Base-by-base conservation (phyloP, 2,888 invertebrate species). In the Noctua janthina region DNA sequence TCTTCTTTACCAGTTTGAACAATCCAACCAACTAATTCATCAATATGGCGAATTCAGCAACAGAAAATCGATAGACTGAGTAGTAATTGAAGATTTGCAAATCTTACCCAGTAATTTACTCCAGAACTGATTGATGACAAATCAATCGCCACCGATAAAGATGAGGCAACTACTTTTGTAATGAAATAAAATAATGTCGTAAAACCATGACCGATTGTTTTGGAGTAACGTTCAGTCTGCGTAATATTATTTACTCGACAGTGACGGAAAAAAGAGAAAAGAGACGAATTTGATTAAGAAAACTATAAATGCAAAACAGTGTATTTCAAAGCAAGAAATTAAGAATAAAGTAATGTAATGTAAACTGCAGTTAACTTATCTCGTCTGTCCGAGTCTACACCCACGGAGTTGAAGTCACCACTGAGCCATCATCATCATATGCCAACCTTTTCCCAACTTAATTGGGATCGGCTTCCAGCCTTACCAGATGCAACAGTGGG, bases 191-290 rank as follows among this genome's bases (percentile, higher is more conserved):
- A 83, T 73, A 62, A 70, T 86, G 82, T 82, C 75, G 75, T 15
- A 69, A 83, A 75, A 10, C 75, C 69, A 76, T 83, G 78, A 78
- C 83, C 0, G 66, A 56, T 51, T 56, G 59, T 62, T 64, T 67
- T 23, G 35, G 7, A 74, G 39, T 75, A 74, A 67, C 39, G 10
- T 17, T 59, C 10, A 43, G n/a, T 78, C 78, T 69, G 67, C 87
- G 84, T 84, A 84, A 84, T 83, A 84, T 78, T 70, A 83, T 66
- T 69, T 86, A 86, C 86, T 84, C 83, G 78, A 84, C 23, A 59
- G 56, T 83, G 83, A 83, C 84, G 59, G 35, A 10, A 70, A 71
- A 82, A 81, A 67, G 46, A 85, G 39, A 11, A 59, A 39, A 66
- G 54, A 13, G 8, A 17, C 29, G 6, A 7, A 17, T 83, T 81